Evolutionary conservation across 1,140 invertebrate genomes (phyloP), one percentile per base, ranked within the genome.

Genomic region (Pantala flavescens): DNA sequence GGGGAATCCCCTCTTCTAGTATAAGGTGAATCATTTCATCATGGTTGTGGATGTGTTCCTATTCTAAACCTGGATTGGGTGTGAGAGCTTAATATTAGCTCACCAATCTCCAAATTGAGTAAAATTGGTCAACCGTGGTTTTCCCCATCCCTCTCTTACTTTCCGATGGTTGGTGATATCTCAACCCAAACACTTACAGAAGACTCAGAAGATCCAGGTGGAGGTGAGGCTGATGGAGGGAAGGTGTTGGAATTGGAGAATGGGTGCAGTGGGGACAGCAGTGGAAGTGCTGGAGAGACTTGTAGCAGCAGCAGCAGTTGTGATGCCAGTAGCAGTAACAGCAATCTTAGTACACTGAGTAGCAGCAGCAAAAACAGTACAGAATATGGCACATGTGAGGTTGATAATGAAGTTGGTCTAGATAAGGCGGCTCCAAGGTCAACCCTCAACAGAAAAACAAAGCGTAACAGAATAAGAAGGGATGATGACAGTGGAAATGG

Each of bases 391-490:
- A 28, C n/a, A 11, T 63, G 71, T n/a, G 42, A 42, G 24, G 71
- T 24, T 11, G 71, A 72, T 24, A 74, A 12, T n/a, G 43, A 74
- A 24, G 43, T 24, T 55, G 73, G 73, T 36, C 5, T 42, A n/a
- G n/a, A 19, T 16, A 63, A 63, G n/a, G 73, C 19, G n/a, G 43
- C 43, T 42, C 42, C 43, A 43, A 21, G 24, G 70, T 16, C 49
- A 63, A 21, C 16, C 7, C 77, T 84, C 71, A 82, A 79, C 43
- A 78, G 84, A 7, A 76, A 84, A 7, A 84, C 85, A 73, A 81
- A 82, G 19, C 85, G 84, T 74, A 85, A 86, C 75, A 79, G 82
- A 7, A 81, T 80, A 0, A 77, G 82, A 24, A 79, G 81, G 0
- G 82, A 84, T 7, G 78, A 78, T 23, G 77, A 77, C 55, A 63